Percentiles rank a stretch among this genome's conserved stretches.
phyloP scores from a whole-genome alignment of 2,113 vertebrate genomes.

The zebrafish (Danio rerio) region DNA sequence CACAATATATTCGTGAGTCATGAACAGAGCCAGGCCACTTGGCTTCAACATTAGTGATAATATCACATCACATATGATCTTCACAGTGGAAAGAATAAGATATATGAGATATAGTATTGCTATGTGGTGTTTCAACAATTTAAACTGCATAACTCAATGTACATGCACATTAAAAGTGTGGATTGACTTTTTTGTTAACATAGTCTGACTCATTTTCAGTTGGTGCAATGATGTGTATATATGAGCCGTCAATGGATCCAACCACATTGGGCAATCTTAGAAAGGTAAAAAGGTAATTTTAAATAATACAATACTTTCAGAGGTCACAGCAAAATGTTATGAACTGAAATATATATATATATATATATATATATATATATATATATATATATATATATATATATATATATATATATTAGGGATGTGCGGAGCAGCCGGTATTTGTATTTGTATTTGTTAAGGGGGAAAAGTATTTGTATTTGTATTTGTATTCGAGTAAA shows the following conservation, averaged over 20 bases:
- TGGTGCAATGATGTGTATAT: too few species aligned
- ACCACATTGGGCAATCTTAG: not conserved
- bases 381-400: too few species aligned
- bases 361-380: too few species aligned
- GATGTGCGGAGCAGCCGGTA: too few species aligned
- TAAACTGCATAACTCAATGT: not conserved
- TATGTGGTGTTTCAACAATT: not conserved
- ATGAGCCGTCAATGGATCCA: not conserved
- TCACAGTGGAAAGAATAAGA: slow-evolving; percentile 10
- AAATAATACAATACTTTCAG: too few species aligned
- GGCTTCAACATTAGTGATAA: not conserved
- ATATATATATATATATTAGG: too few species aligned
- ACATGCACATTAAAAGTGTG: slow-evolving; percentile 1
- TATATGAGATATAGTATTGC: not conserved
- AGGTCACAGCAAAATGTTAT: too few species aligned
- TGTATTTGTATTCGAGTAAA: too few species aligned
- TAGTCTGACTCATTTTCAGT: too few species aligned
- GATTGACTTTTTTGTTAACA: slow-evolving; percentile 5
- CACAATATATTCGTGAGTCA: not conserved
- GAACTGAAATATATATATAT: too few species aligned
- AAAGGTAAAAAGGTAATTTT: not conserved
- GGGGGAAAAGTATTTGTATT: too few species aligned
- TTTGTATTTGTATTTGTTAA: too few species aligned
- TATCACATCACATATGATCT: slow-evolving; percentile 11
- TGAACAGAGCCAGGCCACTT: not conserved